Base-by-base conservation (phyloP, 2,797 vertebrate species). In the Sphenopsis melanotis region DNA sequence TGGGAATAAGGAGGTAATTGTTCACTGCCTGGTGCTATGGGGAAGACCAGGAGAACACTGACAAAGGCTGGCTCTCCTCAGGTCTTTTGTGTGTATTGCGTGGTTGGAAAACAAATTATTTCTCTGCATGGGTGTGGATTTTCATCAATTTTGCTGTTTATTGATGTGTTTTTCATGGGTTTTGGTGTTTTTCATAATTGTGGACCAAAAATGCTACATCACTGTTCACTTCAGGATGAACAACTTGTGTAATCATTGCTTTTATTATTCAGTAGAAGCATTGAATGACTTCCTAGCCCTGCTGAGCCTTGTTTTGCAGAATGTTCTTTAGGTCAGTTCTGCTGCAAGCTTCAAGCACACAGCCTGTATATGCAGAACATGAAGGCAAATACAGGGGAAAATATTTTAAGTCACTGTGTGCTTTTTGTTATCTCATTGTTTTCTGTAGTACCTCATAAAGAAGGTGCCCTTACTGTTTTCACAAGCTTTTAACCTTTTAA, bases 21-120 rank as follows among this genome's bases (percentile, higher is more conserved):
- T 41, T 94, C 0, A 0, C 44, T 49, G 32, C 9, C 10, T 2
- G 1, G 10, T 88, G 5, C 59, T 80, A 2, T 27, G 7, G n/a
- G 39, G 23, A 87, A 76, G 55, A 46, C 4, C 26, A 60, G 46
- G 12, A 90, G 44, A 72, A 34, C 14, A 3, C 22, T 32, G 53
- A 65, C 29, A 71, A 78, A 52, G 16, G 22, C 1, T 8, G 8
- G 11, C 20, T 75, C 13, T 76, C 15, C 56, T 74, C 27, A 36
- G 32, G 23, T 66, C 32, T 57, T 72, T 24, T 24, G 12, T 60
- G 34, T 57, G 49, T 11, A 27, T 74, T 1, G 0, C 3, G 1
- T 56, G 26, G 6, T 9, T 91, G 34, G 30, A 55, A 80, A 79
- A 44, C 12, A 75, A 74, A 30, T 77, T 56, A 10, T 49, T 85